Conservation (phyloP, 2,888 invertebrate genomes). For the Seira sanloemensis region DNA sequence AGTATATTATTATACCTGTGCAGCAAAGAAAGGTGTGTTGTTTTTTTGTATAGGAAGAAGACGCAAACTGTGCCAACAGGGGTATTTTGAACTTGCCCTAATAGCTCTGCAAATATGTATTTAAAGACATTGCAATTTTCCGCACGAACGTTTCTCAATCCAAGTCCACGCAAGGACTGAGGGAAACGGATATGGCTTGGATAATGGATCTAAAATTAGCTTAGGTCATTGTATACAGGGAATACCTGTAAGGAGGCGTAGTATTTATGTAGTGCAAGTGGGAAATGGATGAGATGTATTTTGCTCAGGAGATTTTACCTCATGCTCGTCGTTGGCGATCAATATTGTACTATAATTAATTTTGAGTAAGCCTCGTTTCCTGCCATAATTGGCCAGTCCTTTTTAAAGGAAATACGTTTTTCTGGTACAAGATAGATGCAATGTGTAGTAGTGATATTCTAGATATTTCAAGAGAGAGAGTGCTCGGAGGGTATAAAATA, state of each 20-base stretch:
- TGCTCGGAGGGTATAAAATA: too few species aligned
- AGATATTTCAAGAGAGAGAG: too few species aligned
- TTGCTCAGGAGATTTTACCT: background rate
- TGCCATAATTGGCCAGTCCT: background rate
- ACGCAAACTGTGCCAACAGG: background rate
- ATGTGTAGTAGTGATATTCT: background rate
- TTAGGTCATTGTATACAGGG: background rate
- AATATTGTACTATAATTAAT: background rate
- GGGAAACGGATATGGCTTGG: background rate
- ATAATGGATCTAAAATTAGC: background rate
- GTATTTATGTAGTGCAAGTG: too few species aligned
- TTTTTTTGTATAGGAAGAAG: background rate
- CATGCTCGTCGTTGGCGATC: background rate
- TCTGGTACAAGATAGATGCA: background rate
- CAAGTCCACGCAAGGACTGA: background rate
- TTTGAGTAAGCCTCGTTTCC: background rate
- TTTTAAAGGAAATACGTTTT: background rate
- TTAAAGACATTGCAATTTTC: background rate
- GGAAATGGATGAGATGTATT: background rate
- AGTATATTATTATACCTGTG: background rate
- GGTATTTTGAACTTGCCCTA: too few species aligned
- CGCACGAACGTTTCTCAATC: background rate
- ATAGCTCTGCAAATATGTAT: too few species aligned
- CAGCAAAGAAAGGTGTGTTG: background rate
- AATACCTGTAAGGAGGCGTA: slow-evolving; percentile 1